Base-by-base conservation (phyloP, 2,888 invertebrate genomes). In the Melitaea athalia region DNA sequence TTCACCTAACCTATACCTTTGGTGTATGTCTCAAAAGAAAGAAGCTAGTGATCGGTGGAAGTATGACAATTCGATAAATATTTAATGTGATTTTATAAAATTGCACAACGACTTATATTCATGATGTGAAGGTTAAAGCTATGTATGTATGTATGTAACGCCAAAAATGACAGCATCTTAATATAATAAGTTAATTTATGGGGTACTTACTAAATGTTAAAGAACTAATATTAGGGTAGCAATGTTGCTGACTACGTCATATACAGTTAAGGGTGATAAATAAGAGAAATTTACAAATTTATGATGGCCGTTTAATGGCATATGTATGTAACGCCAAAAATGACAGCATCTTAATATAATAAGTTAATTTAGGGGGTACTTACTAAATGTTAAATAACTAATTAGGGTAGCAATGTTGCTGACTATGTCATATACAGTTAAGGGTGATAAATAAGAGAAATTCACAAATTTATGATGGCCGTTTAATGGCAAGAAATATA, bases 1-100 rank as follows among this genome's bases (percentile, higher is more conserved):
- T 85, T 74, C 68, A 55, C 74, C 81, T 82, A 80, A 82, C 81
- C 88, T 86, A 83, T 82, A 77, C 77, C 80, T 79, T 81, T 85
- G 81, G 81, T 84, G 85, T 81, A 79, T 81, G 82, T 82, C 80
- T 84, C 76, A 78, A 75, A 78, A 77, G 74, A 76, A 76, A 79
- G 70, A 33, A 55, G 38, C n/a, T 75, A 74, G 84, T 84, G 84
- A 75, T 76, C 73, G 73, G 84, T 85, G 82, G 73, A 59, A 68
- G 52, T 33, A 62, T 49, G 67, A 67, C n/a, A 50, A 63, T 65
- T 61, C 55, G n/a, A 17, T 53, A 69, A 63, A 70, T 64, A 12
- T 15, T 63, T 59, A 70, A 59, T 70, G 72, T 67, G 57, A 52
- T 64, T 17, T 33, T 49, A 3, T 11, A 7, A 14, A 55, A 14